phyloP scores from a whole-genome alignment of 2,113 vertebrate genomes.

The Aptenodytes patagonicus region DNA sequence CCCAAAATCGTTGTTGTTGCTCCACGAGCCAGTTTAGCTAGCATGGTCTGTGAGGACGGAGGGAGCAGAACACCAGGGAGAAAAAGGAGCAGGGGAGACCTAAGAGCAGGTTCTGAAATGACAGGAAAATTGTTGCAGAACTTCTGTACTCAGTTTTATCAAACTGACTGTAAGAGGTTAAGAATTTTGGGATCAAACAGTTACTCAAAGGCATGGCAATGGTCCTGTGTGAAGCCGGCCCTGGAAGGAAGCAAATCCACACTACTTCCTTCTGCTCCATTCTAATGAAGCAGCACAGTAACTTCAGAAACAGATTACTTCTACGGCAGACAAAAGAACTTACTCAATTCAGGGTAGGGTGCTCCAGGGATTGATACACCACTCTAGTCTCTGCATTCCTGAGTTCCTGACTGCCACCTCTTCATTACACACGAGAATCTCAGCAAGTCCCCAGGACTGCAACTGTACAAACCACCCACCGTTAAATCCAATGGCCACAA shows the following conservation, averaged over 20 bases:
- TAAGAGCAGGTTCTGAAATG: neutral
- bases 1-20: neutral
- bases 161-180: neutral
- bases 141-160: neutral
- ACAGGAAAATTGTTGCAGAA: neutral
- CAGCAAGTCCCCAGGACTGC: neutral
- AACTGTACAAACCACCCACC: neutral
- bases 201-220: too few species aligned
- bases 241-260: neutral
- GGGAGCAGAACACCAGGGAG: neutral
- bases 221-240: neutral
- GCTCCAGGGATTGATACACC: fast-evolving
- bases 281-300: neutral
- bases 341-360: fast-evolving
- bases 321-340: neutral
- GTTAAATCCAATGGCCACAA: fast-evolving
- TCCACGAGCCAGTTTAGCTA: neutral
- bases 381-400: neutral
- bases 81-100: neutral
- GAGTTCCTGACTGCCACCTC: neutral
- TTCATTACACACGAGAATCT: fast-evolving
- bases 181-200: neutral
- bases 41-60: fast-evolving
- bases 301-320: neutral
- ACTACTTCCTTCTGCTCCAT: neutral